These are phyloP conservation scores for Loripinus fragilis DNA, from an alignment of 2,888 invertebrate genomes.

Conservation along the genomic window DNA sequence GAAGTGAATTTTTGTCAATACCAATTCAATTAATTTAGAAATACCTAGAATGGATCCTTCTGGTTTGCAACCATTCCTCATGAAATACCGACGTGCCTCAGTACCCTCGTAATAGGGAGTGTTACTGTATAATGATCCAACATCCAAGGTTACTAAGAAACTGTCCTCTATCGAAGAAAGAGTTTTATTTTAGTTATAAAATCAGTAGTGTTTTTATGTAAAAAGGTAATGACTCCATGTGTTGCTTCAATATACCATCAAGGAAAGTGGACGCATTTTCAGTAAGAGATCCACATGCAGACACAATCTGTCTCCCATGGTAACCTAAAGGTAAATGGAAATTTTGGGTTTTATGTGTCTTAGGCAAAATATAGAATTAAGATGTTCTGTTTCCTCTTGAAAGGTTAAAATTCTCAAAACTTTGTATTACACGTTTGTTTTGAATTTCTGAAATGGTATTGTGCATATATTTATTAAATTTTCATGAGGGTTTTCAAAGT, in stretches of 20 bases:
- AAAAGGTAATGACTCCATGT: constrained; percentile 25
- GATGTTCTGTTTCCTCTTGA: constrained; percentile 1
- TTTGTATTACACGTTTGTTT: not conserved
- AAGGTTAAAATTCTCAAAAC: not conserved
- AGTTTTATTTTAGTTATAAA: not conserved
- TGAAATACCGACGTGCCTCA: constrained; percentile 23
- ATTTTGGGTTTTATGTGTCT: not conserved
- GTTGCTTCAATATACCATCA: not conserved
- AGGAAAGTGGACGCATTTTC: not conserved
- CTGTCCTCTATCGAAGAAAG: constrained; percentile 7
- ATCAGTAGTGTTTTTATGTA: constrained; percentile 14
- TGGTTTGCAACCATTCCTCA: constrained; percentile 14
- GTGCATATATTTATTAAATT: not conserved
- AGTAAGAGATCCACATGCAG: not conserved
- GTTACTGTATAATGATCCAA: constrained; percentile 22
- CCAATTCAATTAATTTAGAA: constrained; percentile 1
- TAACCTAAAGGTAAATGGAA: not conserved
- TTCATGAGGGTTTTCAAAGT: not conserved
- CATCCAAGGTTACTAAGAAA: constrained; percentile 22
- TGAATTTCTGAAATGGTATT: not conserved
- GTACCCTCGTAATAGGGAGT: constrained; percentile 25
- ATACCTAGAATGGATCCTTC: not conserved
- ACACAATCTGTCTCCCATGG: not conserved
- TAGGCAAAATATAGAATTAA: constrained; percentile 1
- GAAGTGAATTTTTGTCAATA: not conserved